Conservation (phyloP, 2,888 invertebrate genomes). For the Embidobia sp. region DNA sequence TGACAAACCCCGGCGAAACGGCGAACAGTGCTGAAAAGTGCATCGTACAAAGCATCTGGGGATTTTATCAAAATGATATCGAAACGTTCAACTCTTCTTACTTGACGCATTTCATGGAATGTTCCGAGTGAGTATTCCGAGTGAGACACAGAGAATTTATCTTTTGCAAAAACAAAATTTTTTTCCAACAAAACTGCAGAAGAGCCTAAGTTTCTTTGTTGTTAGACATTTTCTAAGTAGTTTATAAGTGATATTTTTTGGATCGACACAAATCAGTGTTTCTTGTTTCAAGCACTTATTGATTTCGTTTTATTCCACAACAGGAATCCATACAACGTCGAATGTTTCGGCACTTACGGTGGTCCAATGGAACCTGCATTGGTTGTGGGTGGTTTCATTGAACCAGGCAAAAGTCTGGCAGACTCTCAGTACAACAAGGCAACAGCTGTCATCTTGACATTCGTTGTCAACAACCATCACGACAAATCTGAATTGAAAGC, state of each 20-base stretch:
- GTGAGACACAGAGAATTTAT: too few relatives aligned
- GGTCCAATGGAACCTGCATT: constrained; percentile 96
- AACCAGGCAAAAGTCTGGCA: constrained; percentile 85
- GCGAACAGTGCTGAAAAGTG: constrained; percentile 87
- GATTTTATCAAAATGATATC: constrained; percentile 91
- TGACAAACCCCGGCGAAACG: constrained; percentile 85
- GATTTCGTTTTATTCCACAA: too few relatives aligned
- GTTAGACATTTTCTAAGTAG: too few relatives aligned
- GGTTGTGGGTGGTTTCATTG: constrained; percentile 94
- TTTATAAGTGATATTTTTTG: too few relatives aligned
- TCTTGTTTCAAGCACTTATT: too few relatives aligned
- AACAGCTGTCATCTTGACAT: constrained; percentile 93
- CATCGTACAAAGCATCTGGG: constrained; percentile 94
- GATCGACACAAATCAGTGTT: too few relatives aligned
- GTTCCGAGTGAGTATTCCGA: too few relatives aligned
- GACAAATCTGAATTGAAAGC: constrained; percentile 88
- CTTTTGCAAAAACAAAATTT: too few relatives aligned
- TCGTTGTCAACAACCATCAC: constrained; percentile 94
- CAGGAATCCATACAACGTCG: constrained; percentile 85
- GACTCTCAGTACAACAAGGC: constrained; percentile 88
- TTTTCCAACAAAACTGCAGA: too few relatives aligned
- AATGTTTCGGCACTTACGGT: constrained; percentile 93
- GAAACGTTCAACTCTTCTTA: constrained; percentile 83
- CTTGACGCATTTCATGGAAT: too few relatives aligned
- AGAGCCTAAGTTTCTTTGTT: constrained; percentile 82